These are phyloP conservation scores for Neoascia interrupta DNA, from an alignment of 2,888 invertebrate genomes.

Conservation along the genomic window DNA sequence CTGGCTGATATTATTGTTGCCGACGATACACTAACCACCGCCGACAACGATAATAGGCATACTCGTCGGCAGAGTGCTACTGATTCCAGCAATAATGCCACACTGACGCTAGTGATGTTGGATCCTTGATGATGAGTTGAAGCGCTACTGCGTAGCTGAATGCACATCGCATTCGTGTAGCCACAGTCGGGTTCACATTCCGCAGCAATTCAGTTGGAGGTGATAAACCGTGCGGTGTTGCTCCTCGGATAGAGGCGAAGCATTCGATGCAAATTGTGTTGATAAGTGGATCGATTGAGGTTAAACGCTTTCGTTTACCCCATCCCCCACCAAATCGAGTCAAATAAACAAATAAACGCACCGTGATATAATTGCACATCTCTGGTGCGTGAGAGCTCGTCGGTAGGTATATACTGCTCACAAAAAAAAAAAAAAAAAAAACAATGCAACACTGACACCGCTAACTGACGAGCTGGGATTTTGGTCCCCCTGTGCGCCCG, in stretches of 20 bases:
- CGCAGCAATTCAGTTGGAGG: conserved; percentile 44
- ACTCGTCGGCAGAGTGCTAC: not conserved
- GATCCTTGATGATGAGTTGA: conserved; percentile 50
- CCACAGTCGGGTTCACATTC: conserved; percentile 26
- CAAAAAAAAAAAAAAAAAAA: conserved; percentile 50
- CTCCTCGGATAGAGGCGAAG: conserved; percentile 40
- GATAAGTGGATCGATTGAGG: conserved; percentile 71
- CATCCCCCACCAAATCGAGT: conserved; percentile 5
- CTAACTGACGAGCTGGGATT: conserved; percentile 37
- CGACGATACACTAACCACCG: conserved; percentile 11
- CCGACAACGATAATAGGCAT: conserved; percentile 11
- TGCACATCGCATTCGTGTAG: conserved; percentile 46
- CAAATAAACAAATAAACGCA: not conserved
- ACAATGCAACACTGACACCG: conserved; percentile 9
- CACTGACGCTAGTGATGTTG: conserved; percentile 41
- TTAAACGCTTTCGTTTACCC: conserved; percentile 55
- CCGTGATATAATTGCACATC: conserved; percentile 58
- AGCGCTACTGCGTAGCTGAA: conserved; percentile 34
- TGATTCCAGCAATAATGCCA: conserved; percentile 16
- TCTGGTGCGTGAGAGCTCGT: too few relatives aligned
- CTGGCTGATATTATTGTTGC: conserved; percentile 16
- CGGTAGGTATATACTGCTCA: too few relatives aligned
- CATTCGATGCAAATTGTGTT: conserved; percentile 66
- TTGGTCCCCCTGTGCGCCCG: not conserved
- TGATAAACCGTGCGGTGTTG: conserved; percentile 59